Conservation (phyloP, 2,797 vertebrate species). For the Rhinichthys osculus region DNA sequence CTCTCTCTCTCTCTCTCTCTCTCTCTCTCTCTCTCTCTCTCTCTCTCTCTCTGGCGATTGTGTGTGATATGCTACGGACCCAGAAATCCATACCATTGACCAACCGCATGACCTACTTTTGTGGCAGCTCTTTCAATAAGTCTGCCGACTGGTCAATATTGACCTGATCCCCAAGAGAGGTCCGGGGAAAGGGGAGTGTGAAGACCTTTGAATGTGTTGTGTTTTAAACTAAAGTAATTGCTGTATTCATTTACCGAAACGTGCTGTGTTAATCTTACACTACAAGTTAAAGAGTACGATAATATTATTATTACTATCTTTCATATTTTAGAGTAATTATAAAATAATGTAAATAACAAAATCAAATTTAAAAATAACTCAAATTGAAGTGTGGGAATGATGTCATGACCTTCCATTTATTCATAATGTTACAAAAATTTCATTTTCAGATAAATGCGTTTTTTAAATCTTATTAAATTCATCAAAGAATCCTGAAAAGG, state of each 20-base stretch:
- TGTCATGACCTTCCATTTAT: background rate
- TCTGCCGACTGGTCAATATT: conserved; percentile 74
- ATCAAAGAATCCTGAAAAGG: background rate
- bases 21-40: conserved; percentile 28
- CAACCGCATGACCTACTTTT: conserved; percentile 77
- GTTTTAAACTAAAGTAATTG: background rate
- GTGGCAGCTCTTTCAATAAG: conserved; percentile 81
- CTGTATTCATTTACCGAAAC: background rate
- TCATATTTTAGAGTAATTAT: background rate
- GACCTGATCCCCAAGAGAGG: conserved; percentile 70
- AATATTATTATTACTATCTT: background rate
- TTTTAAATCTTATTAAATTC: background rate
- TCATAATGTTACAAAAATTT: background rate
- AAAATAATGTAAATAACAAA: background rate
- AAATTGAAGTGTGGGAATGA: background rate
- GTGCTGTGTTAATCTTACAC: too few species aligned
- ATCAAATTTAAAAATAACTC: background rate
- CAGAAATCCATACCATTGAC: conserved; percentile 81
- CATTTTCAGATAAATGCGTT: background rate
- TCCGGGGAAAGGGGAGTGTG: conserved; percentile 55
- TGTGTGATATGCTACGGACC: conserved; percentile 73
- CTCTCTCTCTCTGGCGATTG: conserved; percentile 53
- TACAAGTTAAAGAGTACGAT: background rate
- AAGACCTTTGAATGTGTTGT: conserved; percentile 10
- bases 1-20: background rate